phyloP scores from a whole-genome alignment of 1,140 invertebrate species.

The Sycophaga agraensis region DNA sequence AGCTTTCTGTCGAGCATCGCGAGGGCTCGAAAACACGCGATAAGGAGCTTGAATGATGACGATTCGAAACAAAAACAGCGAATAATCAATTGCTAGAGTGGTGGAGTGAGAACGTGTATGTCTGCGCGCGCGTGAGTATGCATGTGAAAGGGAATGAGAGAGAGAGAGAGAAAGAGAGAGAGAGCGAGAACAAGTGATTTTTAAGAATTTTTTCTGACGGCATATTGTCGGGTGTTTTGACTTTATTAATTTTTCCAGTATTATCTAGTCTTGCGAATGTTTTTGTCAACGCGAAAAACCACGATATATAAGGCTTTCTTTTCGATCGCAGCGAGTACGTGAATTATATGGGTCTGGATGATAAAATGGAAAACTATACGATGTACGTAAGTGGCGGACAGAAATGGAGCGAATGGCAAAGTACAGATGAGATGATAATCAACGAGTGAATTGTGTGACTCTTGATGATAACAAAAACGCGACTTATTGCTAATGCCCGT shows the following conservation, averaged over 20 bases:
- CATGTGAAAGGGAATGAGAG: conserved; percentile 7
- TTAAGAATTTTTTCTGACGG: conserved; percentile 20
- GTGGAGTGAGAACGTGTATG: no score
- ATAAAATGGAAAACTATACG: not conserved
- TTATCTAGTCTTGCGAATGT: conserved; percentile 58
- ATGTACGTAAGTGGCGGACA: not conserved
- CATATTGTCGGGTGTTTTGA: conserved; percentile 46
- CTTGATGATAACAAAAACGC: not conserved
- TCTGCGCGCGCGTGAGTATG: no score
- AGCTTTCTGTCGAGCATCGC: not conserved
- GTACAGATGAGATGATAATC: not conserved
- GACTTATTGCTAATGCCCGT: conserved; percentile 1
- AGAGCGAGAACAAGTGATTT: conserved; percentile 10
- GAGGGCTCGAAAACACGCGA: conserved; percentile 18
- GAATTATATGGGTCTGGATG: conserved; percentile 18
- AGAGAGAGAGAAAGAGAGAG: conserved; percentile 6
- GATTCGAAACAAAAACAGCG: not conserved
- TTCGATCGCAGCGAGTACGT: conserved; percentile 28
- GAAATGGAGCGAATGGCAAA: not conserved
- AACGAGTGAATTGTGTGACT: not conserved
- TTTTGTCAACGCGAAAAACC: conserved; percentile 45
- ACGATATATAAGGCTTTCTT: conserved; percentile 27
- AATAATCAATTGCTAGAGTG: conserved; percentile 6
- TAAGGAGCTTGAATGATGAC: conserved; percentile 2
- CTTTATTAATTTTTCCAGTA: conserved; percentile 56